A percentile compares a stretch with the other conserved stretches of the same genome.
These are phyloP conservation scores for Theropithecus gelada DNA, from an alignment of 2,113 vertebrate genomes.

Conservation along the genomic window DNA sequence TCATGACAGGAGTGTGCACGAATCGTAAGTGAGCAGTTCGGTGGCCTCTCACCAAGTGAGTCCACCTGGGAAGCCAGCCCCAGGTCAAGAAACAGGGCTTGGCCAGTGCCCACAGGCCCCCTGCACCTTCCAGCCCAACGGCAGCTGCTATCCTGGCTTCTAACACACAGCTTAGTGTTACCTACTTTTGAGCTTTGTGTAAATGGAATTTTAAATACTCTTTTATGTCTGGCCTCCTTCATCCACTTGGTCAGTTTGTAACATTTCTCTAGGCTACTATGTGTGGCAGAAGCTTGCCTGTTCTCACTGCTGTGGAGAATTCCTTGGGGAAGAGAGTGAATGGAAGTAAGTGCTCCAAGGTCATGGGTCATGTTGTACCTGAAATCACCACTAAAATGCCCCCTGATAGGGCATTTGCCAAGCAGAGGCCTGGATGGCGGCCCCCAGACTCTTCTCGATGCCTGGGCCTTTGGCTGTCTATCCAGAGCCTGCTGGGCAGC, in stretches of 20 bases:
- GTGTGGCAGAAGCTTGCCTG: not conserved
- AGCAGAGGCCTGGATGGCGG: not conserved
- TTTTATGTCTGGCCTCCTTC: not conserved
- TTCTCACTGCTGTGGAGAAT: not conserved
- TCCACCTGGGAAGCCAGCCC: not conserved
- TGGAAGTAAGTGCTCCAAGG: not conserved
- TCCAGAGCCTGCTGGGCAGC: not conserved
- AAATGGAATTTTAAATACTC: not conserved
- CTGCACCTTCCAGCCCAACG: not conserved
- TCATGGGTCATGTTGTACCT: not conserved
- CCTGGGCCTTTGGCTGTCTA: not conserved
- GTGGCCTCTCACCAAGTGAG: not conserved
- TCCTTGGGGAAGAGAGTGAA: not conserved
- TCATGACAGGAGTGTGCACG: not conserved
- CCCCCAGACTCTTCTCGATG: not conserved
- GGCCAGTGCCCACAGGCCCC: not conserved
- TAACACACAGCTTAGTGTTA: not conserved
- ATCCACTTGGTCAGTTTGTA: not conserved
- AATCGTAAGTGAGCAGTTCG: rapidly evolving
- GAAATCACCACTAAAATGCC: not conserved
- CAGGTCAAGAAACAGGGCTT: not conserved
- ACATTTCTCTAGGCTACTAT: not conserved
- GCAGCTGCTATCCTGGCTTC: not conserved
- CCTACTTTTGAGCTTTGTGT: not conserved
- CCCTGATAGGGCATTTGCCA: not conserved